Base-by-base conservation (phyloP, 2,888 invertebrate genomes). In the Macaria liturata region DNA sequence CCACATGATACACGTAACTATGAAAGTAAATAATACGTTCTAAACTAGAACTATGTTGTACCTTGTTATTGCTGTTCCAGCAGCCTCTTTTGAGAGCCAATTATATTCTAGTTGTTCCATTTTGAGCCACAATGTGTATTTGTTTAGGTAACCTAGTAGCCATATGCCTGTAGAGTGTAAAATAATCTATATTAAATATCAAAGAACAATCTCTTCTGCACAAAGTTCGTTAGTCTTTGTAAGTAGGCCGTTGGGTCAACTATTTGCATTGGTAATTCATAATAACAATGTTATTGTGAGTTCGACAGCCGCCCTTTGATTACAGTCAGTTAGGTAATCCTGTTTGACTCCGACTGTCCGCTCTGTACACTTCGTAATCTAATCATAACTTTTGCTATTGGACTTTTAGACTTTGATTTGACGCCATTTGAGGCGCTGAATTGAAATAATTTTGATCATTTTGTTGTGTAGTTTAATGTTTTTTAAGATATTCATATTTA, bases 211-310 rank as follows among this genome's bases (percentile, higher is more conserved):
- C 30, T 8, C 47, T 49, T 55, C 52, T 55, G 47, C 44, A 7
- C 8, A 30, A 32, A 9, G 9, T 46, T 7, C n/a, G 5, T 42
- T 64, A 64, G 37, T 78, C 73, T 79, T 67, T 76, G 76, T n/a
- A 59, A 59, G 51, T 67, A 67, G 74, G 76, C 75, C 75, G 74
- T 72, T 64, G 67, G 81, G 81, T 80, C 83, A 83, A 76, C 80
- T 89, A 88, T 91, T 90, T 91, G 88, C 86, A 88, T 87, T 87
- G 83, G 84, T 83, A 88, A 89, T 87, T 86, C 76, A 84, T 86
- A 86, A 83, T 88, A 89, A 87, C 61, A 47, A 54, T 49, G 66
- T 59, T 64, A 65, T 64, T 64, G 65, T 58, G 57, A 60, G 62
- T 67, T 69, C 68, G 75, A 74, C 76, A 59, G 51, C 42, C 52